These are phyloP conservation scores for Atlantisia rogersi DNA, from an alignment of 2,113 vertebrate genomes.

Conservation along the genomic window DNA sequence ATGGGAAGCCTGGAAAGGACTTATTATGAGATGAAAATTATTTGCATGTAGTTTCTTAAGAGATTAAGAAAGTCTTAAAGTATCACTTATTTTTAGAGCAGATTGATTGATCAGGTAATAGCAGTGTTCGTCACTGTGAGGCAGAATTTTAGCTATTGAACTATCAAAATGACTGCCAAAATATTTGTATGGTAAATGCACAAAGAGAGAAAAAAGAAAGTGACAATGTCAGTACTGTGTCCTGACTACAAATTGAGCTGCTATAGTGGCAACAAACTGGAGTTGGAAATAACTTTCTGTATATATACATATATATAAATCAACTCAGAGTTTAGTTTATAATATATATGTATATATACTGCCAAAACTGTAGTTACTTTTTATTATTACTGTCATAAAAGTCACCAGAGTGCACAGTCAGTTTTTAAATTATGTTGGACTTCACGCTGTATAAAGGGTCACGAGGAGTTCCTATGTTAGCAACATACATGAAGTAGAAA, in stretches of 20 bases:
- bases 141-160: not conserved
- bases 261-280: not conserved
- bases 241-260: not conserved
- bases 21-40: not conserved
- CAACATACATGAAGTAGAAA: not conserved
- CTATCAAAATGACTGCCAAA: not conserved
- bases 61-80: constrained; percentile 20
- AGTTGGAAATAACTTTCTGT: not conserved
- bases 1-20: not conserved
- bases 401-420: not conserved
- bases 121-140: not conserved
- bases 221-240: not conserved
- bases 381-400: not conserved
- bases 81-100: not conserved
- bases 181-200: not conserved
- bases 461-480: not conserved
- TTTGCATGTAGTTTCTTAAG: constrained; percentile 50
- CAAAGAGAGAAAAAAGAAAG: not conserved
- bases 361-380: not conserved
- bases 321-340: not conserved
- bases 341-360: no score
- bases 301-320: not conserved
- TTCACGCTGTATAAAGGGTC: not conserved
- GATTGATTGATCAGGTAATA: constrained; percentile 40
- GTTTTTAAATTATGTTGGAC: not conserved